phyloP scores from a whole-genome alignment of 2,797 vertebrate genomes.

The Myiothlypis coronata region DNA sequence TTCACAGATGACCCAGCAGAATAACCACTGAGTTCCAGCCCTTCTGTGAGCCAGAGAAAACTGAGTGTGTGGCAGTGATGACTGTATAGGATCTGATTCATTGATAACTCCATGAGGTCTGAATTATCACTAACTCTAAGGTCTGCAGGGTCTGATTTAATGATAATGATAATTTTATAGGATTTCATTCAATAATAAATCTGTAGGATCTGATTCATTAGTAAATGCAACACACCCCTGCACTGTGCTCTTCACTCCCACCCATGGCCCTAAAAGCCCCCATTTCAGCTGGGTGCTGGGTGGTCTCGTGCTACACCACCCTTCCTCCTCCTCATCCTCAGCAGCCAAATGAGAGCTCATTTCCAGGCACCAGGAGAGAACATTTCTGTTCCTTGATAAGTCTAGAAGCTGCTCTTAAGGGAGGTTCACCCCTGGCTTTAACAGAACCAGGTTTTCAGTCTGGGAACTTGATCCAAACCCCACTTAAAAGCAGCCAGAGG shows the following conservation, averaged over 20 bases:
- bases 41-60: neutral
- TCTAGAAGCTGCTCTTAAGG: neutral
- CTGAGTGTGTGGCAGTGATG: neutral
- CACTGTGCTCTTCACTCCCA: neutral
- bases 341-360: neutral
- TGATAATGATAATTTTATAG: neutral
- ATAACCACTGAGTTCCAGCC: conserved; percentile 1
- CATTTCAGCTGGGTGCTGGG: accelerated
- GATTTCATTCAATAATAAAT: neutral
- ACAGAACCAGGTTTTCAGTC: neutral
- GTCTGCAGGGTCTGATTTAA: neutral
- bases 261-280: neutral
- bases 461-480: neutral
- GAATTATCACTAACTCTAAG: neutral
- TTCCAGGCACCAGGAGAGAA: neutral
- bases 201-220: neutral
- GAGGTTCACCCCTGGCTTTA: neutral
- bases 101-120: neutral
- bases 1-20: conserved; percentile 52
- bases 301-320: neutral
- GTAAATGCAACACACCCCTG: accelerated
- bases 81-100: neutral
- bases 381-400: neutral
- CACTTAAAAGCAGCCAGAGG: neutral
- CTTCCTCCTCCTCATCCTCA: neutral